phyloP scores from a whole-genome alignment of 1,140 invertebrate genomes.

The Ips typographus region DNA sequence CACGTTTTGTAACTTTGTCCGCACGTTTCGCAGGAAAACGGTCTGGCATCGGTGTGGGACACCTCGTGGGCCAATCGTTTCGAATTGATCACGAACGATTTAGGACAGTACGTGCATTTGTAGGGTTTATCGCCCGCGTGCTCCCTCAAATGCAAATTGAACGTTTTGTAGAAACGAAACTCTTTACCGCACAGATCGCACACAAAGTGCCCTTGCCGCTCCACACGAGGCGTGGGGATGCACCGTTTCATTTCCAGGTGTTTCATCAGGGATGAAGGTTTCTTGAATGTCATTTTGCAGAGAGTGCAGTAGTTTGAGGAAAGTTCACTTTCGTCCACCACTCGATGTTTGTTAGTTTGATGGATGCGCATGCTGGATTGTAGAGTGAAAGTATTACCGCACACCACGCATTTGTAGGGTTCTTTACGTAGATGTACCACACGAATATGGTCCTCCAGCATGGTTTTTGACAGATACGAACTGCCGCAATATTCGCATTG shows the following conservation, averaged over 20 bases:
- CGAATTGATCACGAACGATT: constrained; percentile 55
- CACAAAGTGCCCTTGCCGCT: constrained; percentile 53
- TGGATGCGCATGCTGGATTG: constrained; percentile 32
- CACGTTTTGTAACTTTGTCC: constrained; percentile 58
- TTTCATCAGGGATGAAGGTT: constrained; percentile 24
- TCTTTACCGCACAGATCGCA: constrained; percentile 67
- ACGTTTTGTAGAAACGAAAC: constrained; percentile 59
- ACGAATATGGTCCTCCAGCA: constrained; percentile 31
- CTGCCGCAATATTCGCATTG: constrained; percentile 39
- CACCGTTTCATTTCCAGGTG: constrained; percentile 40
- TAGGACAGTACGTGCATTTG: constrained; percentile 55
- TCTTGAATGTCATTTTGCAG: constrained; percentile 34
- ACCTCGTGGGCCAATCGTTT: constrained; percentile 61
- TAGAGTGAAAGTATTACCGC: constrained; percentile 26
- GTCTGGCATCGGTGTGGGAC: constrained; percentile 57
- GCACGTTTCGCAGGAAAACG: constrained; percentile 56
- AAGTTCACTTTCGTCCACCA: constrained; percentile 29
- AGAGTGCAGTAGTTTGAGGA: constrained; percentile 30
- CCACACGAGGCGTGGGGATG: constrained; percentile 18
- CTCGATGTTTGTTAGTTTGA: constrained; percentile 33
- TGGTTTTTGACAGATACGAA: constrained; percentile 28
- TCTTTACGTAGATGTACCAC: constrained; percentile 30
- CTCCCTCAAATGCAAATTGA: constrained; percentile 60
- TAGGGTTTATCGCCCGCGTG: constrained; percentile 52
- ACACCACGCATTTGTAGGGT: constrained; percentile 32